Percentiles rank a stretch among this genome's conserved stretches.
phyloP scores from a whole-genome alignment of 1,140 invertebrate species.

The Drosophila mayri region DNA sequence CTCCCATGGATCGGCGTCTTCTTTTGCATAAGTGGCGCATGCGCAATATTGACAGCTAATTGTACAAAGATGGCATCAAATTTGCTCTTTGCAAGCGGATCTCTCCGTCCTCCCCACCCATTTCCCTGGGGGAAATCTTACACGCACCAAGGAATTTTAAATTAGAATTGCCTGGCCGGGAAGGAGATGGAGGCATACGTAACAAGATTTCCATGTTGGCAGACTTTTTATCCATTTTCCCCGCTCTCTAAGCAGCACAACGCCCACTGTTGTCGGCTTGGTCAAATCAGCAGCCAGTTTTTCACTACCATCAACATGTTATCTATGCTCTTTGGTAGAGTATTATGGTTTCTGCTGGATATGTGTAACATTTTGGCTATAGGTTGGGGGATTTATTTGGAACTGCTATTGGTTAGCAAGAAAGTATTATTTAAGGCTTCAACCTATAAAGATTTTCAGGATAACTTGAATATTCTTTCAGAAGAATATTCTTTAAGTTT shows the following conservation, averaged over 20 bases:
- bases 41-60: conserved; percentile 81
- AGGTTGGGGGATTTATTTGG: not conserved
- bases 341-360: not conserved
- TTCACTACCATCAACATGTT: conserved; percentile 1
- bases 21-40: conserved; percentile 73
- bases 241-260: conserved; percentile 12
- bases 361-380: not conserved
- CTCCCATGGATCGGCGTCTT: conserved; percentile 17
- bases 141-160: conserved; percentile 63
- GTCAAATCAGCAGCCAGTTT: conserved; percentile 64
- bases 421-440: not conserved
- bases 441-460: too few relatives aligned
- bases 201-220: conserved; percentile 77
- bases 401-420: not conserved
- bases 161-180: conserved; percentile 74
- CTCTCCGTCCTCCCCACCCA: not conserved
- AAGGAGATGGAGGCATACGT: conserved; percentile 39
- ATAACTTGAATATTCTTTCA: too few relatives aligned
- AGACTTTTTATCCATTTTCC: conserved; percentile 35
- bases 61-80: conserved; percentile 79
- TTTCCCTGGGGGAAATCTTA: conserved; percentile 16
- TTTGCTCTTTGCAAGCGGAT: conserved; percentile 64
- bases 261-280: conserved; percentile 34
- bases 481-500: too few relatives aligned
- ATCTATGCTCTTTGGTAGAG: not conserved